Evolutionary conservation across 2,797 vertebrate species (phyloP), one percentile per base, ranked within the genome.

Genomic region (Dermochelys coriacea): DNA sequence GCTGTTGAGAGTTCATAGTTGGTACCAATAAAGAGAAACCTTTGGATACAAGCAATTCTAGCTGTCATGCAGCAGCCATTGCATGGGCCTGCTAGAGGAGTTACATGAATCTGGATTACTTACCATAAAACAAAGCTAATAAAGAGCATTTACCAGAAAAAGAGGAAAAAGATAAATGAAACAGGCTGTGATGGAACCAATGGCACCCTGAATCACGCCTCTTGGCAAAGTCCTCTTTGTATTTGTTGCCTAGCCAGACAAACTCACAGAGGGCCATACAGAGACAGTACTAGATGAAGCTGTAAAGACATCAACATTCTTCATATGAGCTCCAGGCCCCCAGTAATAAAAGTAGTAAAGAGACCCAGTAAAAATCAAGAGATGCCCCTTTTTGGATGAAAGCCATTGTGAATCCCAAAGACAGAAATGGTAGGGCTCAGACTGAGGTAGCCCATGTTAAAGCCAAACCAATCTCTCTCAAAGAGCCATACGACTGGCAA

Each of bases 131-230:
- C 21, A 78, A 57, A 86, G 81, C 82, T 82, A 6, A 0, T 6
- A 78, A 77, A 92, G 12, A 4, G 6, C 82, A 54, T 84, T 79
- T n/a, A 68, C 83, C 74, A 80, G 37, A 34, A 5, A 5, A 29
- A 34, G 49, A 74, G 80, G n/a, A 85, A 83, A n/a, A 8, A 0
- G 0, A 50, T 55, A 19, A 2, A 2, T 18, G 8, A 12, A 5
- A 3, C 59, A 74, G 51, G 41, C 6, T 1, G 8, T 6, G 51
- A 4, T 37, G 5, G 87, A 75, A 41, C 45, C 61, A n/a, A 37
- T 12, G 51, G 31, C 25, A 31, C 68, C 18, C 18, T 21, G 5
- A 50, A 82, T 55, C n/a, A 52, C 34, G 47, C 49, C 45, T 71
- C 7, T 37, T 16, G 64, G 61, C 61, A 54, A 37, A 61, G 57